A percentile compares a stretch with the other conserved stretches of the same genome.
These are phyloP conservation scores for Troides aeacus DNA, from an alignment of 2,888 invertebrate species.

Conservation along the genomic window DNA sequence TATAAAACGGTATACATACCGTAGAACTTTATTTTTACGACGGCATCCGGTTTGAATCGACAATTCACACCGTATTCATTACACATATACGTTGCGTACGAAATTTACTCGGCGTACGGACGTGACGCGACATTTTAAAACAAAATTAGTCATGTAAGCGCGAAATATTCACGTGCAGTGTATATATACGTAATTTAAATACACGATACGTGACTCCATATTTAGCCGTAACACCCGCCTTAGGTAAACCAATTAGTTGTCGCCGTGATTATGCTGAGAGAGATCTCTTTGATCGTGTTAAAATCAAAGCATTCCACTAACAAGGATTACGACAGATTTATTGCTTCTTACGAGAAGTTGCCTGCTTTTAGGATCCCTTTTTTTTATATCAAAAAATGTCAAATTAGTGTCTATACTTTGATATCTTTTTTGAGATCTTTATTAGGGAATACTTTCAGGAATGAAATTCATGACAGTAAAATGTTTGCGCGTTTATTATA, in stretches of 20 bases:
- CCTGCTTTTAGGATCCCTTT: constrained; percentile 47
- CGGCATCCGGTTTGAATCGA: constrained; percentile 15
- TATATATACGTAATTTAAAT: constrained; percentile 40
- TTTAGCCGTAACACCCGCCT: constrained; percentile 46
- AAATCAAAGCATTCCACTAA: constrained; percentile 69
- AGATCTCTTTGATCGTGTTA: constrained; percentile 68
- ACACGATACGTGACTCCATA: constrained; percentile 41
- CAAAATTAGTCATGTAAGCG: constrained; percentile 55
- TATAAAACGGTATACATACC: not conserved
- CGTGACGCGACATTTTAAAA: constrained; percentile 67
- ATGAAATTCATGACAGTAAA: not conserved
- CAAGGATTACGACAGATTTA: constrained; percentile 75
- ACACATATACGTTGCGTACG: constrained; percentile 39
- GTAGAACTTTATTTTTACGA: not conserved
- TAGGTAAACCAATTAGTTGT: constrained; percentile 70
- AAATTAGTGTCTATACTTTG: constrained; percentile 25
- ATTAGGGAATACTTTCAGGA: not conserved
- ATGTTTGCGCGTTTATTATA: too few species aligned
- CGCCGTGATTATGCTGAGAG: constrained; percentile 54
- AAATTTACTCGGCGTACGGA: constrained; percentile 48
- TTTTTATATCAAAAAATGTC: constrained; percentile 35
- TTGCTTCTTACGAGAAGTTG: constrained; percentile 59
- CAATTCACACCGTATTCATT: constrained; percentile 37
- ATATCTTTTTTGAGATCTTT: constrained; percentile 4
- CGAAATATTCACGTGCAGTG: constrained; percentile 43